These are phyloP conservation scores for Acanthochromis polyacanthus DNA, from an alignment of 2,113 vertebrate species.

Conservation along the genomic window DNA sequence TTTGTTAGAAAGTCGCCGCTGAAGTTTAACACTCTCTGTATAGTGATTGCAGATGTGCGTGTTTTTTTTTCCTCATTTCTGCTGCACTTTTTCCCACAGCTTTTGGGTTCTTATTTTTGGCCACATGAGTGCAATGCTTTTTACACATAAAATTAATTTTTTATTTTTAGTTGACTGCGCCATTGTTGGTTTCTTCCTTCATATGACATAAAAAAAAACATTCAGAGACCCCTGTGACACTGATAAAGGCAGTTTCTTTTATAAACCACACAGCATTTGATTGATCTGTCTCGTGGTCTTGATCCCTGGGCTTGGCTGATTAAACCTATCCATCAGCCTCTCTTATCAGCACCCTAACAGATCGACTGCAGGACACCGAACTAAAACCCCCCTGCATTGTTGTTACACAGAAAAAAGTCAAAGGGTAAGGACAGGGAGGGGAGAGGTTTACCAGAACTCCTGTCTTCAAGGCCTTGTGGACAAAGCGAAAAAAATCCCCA, in stretches of 20 bases:
- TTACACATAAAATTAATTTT: constrained; percentile 1
- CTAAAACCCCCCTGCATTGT: constrained; percentile 77
- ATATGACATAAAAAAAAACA: constrained; percentile 19
- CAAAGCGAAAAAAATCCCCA: constrained; percentile 60
- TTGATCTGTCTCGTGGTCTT: constrained; percentile 80
- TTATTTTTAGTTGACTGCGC: constrained; percentile 25
- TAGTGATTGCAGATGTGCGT: constrained; percentile 58
- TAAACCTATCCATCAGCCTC: constrained; percentile 84
- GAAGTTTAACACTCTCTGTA: constrained; percentile 42
- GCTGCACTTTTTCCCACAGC: background rate
- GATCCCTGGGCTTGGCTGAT: constrained; percentile 81
- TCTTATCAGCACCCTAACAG: constrained; percentile 82
- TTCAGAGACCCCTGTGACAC: constrained; percentile 58
- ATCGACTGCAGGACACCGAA: constrained; percentile 79
- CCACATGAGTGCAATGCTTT: constrained; percentile 4
- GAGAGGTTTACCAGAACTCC: constrained; percentile 51
- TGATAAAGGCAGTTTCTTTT: constrained; percentile 76
- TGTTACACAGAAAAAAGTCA: constrained; percentile 78
- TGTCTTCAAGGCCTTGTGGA: constrained; percentile 59
- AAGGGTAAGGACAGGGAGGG: constrained; percentile 80
- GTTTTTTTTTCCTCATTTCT: constrained; percentile 15
- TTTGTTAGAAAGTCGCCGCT: constrained; percentile 38
- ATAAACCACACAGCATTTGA: constrained; percentile 76
- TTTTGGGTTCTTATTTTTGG: constrained; percentile 29
- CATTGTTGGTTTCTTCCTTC: constrained; percentile 34